Conservation (phyloP, 2,797 vertebrate genomes). For the Enteromius mattozi region DNA sequence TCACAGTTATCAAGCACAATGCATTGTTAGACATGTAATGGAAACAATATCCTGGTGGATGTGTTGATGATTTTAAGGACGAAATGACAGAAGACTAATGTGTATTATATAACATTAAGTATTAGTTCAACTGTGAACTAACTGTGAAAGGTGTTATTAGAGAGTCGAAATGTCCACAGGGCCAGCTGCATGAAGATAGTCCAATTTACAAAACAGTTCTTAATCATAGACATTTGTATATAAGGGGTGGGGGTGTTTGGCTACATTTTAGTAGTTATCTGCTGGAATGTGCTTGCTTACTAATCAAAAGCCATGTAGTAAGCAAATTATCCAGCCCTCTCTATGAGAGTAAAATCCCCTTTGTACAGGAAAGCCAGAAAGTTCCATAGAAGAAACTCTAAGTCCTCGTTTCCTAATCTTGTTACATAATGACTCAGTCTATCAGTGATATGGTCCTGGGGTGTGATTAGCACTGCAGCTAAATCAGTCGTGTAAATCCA, state of each 20-base stretch:
- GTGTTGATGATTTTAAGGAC: neutral
- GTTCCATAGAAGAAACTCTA: conserved; percentile 62
- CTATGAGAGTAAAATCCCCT: conserved; percentile 32
- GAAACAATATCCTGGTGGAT: neutral
- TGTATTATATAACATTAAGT: no score
- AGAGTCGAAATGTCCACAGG: neutral
- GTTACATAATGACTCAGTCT: conserved; percentile 67
- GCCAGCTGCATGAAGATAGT: neutral
- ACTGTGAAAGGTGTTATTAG: neutral
- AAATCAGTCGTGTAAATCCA: conserved; percentile 61
- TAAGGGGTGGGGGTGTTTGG: neutral
- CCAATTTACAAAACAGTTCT: neutral
- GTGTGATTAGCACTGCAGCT: conserved; percentile 66
- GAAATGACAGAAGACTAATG: neutral
- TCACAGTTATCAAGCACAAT: neutral
- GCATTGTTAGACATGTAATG: neutral
- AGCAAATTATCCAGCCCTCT: neutral
- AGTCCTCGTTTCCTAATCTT: conserved; percentile 63
- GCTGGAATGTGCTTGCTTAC: conserved; percentile 2
- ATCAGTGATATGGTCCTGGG: conserved; percentile 54
- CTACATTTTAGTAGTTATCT: neutral
- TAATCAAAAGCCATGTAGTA: conserved; percentile 13
- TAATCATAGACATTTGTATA: neutral
- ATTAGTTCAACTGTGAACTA: neutral
- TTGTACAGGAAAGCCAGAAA: conserved; percentile 54